phyloP scores from a whole-genome alignment of 64 coral and sea anemone genomes.

The Pocillopora verrucosa region DNA sequence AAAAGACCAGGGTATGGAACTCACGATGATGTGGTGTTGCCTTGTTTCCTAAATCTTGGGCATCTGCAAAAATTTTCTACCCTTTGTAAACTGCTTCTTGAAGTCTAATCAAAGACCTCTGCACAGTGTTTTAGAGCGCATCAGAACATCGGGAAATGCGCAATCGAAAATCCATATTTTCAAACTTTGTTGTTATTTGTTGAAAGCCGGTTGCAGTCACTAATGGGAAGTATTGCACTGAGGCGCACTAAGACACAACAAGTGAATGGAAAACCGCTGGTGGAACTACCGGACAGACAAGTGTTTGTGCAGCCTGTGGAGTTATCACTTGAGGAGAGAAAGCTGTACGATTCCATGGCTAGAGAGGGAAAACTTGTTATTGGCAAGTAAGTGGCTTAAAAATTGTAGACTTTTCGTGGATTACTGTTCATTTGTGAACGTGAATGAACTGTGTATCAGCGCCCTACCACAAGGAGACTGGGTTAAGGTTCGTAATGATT shows the following conservation, averaged over 20 bases:
- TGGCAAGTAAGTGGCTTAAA: constrained; percentile 62
- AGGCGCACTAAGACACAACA: constrained; percentile 80
- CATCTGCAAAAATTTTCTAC: too few relatives aligned
- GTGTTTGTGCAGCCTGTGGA: constrained; percentile 76
- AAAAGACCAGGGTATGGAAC: too few relatives aligned
- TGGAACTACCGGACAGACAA: constrained; percentile 66
- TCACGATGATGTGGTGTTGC: too few relatives aligned
- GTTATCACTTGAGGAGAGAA: constrained; percentile 77
- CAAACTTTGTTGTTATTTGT: neutral
- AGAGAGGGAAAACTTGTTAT: constrained; percentile 74
- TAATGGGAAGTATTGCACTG: constrained; percentile 78
- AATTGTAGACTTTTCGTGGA: neutral
- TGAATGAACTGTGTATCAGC: too few relatives aligned
- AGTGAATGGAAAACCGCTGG: constrained; percentile 64
- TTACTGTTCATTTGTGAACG: too few relatives aligned
- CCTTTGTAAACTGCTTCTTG: too few relatives aligned
- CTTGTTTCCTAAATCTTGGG: too few relatives aligned
- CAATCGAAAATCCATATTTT: neutral
- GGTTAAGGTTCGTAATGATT: too few relatives aligned
- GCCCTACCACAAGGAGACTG: too few relatives aligned
- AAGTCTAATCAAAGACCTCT: too few relatives aligned
- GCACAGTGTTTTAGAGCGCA: too few relatives aligned
- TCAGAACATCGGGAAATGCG: neutral
- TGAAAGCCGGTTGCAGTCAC: constrained; percentile 58
- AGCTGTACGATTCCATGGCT: constrained; percentile 78